A percentile compares a stretch with the other conserved stretches of the same genome.
phyloP scores from a whole-genome alignment of 2,888 invertebrate species.

The Tiliacea citrago region DNA sequence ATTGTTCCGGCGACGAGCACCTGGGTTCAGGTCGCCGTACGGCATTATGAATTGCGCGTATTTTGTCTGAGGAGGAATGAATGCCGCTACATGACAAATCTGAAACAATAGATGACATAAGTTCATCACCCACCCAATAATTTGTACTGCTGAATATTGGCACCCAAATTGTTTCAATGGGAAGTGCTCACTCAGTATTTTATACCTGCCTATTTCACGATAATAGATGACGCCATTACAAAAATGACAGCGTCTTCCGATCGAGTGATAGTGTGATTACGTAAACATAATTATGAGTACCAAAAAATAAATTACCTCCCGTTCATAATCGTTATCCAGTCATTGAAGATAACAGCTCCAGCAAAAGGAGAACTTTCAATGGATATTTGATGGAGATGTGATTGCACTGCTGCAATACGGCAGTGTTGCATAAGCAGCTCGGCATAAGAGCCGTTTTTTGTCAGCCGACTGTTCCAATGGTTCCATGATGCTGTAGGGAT shows the following conservation, averaged over 20 bases:
- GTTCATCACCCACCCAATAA: neutral
- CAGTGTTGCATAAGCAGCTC: neutral
- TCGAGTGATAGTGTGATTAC: neutral
- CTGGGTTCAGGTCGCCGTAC: neutral
- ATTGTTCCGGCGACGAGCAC: conserved; percentile 13
- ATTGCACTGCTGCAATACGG: neutral
- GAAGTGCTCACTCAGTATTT: too few species aligned
- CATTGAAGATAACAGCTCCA: neutral
- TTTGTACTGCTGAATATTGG: neutral
- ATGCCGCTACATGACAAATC: conserved; percentile 9
- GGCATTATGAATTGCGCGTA: conserved; percentile 23
- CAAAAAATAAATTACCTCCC: neutral
- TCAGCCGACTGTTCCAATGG: neutral
- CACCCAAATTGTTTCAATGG: neutral
- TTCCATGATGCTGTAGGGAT: neutral
- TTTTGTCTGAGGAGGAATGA: accelerated
- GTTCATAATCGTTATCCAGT: neutral
- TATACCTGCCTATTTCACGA: neutral
- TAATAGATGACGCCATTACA: neutral
- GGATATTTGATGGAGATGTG: neutral
- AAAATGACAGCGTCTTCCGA: too few species aligned
- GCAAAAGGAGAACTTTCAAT: neutral
- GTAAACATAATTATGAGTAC: neutral
- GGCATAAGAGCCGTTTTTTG: neutral
- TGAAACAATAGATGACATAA: conserved; percentile 14